Evolutionary conservation across 2,888 invertebrate species (phyloP), one percentile per base, ranked within the genome.

Genomic region (Dicyrtomina minuta): DNA sequence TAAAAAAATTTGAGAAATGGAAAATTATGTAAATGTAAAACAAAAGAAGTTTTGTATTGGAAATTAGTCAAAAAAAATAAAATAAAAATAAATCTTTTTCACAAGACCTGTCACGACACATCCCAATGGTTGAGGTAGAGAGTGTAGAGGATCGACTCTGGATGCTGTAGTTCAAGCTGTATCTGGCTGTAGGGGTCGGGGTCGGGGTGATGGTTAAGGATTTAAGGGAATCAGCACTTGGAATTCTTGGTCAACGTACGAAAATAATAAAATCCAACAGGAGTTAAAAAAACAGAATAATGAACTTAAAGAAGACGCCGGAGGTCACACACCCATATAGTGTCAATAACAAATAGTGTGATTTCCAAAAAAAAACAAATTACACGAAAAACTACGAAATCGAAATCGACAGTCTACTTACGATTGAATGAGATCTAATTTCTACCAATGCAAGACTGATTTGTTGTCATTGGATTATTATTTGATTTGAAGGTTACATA

Each of bases 71-170:
- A 22, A 49, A 49, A 15, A 24, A 46, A 62, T 17, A 17, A 22
- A 49, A 49, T 26, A 24, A 46, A 62, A 70, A 56, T 41, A 66
- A 72, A 66, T 72, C 53, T 64, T 65, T n/a, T 49, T 72, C 68
- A 70, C 70, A 72, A 75, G 68, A 77, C 77, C 77, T 77, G 75
- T 77, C 77, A 71, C 77, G 75, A 74, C 75, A 75, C 77, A 77
- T 77, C 72, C 77, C 77, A 71, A 77, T 72, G 65, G 77, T 77
- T 51, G 75, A 71, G 61, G 75, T 77, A 69, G 68, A 68, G 53
- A 68, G 27, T 51, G 68, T 68, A 17, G 77, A 77, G 61, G 72
- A 74, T 53, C 77, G 75, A 74, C 74, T 75, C 71, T 72, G 59
- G 49, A 67, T 70, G 72, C 75, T 77, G 75, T 70, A 75, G 75